Conservation (phyloP, 2,797 vertebrate genomes). For the Natrix natrix region DNA sequence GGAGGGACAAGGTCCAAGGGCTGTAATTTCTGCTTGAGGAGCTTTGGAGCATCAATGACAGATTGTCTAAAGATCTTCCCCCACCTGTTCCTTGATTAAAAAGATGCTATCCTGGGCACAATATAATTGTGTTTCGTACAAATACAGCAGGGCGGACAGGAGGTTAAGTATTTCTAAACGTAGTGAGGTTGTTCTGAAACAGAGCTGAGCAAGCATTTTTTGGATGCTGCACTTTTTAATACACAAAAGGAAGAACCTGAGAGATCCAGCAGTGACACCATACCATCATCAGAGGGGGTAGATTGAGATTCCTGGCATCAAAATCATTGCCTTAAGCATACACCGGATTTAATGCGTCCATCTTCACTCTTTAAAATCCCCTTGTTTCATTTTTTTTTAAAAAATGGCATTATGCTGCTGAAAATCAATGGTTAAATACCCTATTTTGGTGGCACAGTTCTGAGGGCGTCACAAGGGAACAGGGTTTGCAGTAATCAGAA, state of each 20-base stretch:
- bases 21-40: background rate
- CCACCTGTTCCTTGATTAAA: background rate
- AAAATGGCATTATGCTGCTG: background rate
- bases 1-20: slow-evolving; percentile 4
- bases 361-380: background rate
- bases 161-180: background rate
- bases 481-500: background rate
- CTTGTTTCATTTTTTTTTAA: background rate
- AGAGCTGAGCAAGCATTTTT: background rate
- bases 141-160: background rate
- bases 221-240: background rate
- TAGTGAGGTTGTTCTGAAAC: background rate
- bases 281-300: background rate
- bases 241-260: background rate
- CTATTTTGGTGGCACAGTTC: background rate
- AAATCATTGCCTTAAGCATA: background rate
- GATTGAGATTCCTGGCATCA: background rate
- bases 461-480: background rate
- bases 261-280: background rate
- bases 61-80: background rate
- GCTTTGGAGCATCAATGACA: slow-evolving; percentile 7
- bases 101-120: background rate
- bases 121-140: background rate
- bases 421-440: background rate
- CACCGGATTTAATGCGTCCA: background rate